Evolutionary conservation across 2,888 invertebrate genomes (phyloP), one percentile per base, ranked within the genome.

Genomic region (Embidobia sp.): DNA sequence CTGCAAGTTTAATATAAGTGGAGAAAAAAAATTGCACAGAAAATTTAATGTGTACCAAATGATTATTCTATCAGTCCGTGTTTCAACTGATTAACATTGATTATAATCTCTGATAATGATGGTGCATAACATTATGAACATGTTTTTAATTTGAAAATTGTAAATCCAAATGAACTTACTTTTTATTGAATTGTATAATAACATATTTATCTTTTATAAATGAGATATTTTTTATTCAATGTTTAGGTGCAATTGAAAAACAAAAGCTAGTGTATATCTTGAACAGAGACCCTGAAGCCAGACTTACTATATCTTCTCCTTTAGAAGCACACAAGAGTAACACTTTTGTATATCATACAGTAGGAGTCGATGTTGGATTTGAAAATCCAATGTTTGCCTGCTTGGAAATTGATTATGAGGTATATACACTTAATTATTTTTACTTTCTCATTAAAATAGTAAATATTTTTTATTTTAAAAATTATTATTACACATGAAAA

Each of bases 341-440:
- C 88, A 99, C 98, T 0, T 90, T 99, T 10, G 98, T 98, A 0
- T 99, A 98, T 90, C 97, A 99, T 90, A 98, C 98, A 92, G 98
- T 99, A 0, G 99, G 99, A 8, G 98, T 98, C 0, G 99, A 99
- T 92, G 98, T 99, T 18, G 99, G 98, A 8, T 99, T 98, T 91
- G 98, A 99, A 87, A 99, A 99, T 90, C 99, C 99, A 1, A 97
- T 98, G 93, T 99, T 99, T 93, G 99, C 99, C 0, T 99, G 99
- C 85, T 91, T 99, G 79, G 99, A 99, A 91, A 98, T 99, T 85
- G 99, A 99, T 90, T 99, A 99, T 90, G 99, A 99, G 91, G 94
- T 93, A 85, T 13, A 11, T 15, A 13, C 1, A 1, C 1, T n/a
- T 15, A 15, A 6, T 29, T 29, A 29, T 29, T 5, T 22, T 22